These are phyloP conservation scores for Haliclona indistincta DNA, from an alignment of 37 sponge, comb jelly and placozoan genomes.

Conservation along the genomic window DNA sequence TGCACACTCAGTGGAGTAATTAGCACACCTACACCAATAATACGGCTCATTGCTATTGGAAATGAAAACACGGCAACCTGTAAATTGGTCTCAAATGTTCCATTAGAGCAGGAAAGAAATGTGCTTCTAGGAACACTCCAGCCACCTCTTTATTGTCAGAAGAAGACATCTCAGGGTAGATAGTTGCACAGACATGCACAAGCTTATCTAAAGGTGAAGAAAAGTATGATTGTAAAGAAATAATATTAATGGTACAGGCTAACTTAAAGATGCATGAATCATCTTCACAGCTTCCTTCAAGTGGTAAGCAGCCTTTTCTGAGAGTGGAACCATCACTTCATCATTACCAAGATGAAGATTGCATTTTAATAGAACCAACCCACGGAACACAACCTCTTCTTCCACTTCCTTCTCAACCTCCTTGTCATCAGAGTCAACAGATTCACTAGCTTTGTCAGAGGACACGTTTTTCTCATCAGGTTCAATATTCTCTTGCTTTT, in stretches of 20 bases:
- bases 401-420: conserved; percentile 10
- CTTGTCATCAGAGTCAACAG: not conserved
- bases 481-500: not conserved
- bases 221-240: not conserved
- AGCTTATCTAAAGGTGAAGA: conserved; percentile 38
- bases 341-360: conserved; percentile 29
- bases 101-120: conserved; percentile 67
- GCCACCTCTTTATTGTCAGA: conserved; percentile 36
- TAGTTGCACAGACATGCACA: conserved; percentile 16
- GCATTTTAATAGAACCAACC: conserved; percentile 37
- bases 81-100: conserved; percentile 40
- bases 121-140: conserved; percentile 44
- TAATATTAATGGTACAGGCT: not conserved
- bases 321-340: conserved; percentile 12
- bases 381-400: conserved; percentile 29
- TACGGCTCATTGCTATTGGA: not conserved
- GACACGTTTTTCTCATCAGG: not conserved
- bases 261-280: conserved; percentile 40
- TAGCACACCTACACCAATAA: conserved; percentile 26
- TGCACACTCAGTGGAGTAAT: conserved; percentile 63
- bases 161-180: conserved; percentile 32
- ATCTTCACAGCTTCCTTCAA: conserved; percentile 29
- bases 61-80: conserved; percentile 21
- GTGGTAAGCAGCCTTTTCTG: not conserved
- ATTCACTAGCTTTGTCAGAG: not conserved